Base-by-base conservation (phyloP, 2,113 vertebrate genomes). In the Anser brachyrhynchus region DNA sequence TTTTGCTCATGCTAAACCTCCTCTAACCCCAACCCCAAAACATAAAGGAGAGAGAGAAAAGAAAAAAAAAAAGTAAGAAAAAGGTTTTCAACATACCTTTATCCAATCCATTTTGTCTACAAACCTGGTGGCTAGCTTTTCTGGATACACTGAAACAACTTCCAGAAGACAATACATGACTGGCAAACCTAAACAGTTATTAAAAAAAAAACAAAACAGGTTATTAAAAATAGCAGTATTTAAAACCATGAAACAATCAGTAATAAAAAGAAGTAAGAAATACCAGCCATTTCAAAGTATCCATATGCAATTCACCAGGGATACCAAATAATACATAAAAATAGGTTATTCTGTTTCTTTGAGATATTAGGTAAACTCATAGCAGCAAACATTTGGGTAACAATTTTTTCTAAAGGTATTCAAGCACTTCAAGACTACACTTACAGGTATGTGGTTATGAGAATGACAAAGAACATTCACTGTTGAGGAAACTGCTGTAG, bases 91-190 rank as follows among this genome's bases (percentile, higher is more conserved):
- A 72, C 67, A 49, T 97, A 99, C 99, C 98, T 99, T 99, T 94
- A 99, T 99, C 99, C 99, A 99, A 94, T 99, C 99, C 67, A 99
- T 99, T 98, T 98, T 99, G 91, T 99, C 98, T 66, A 98, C 95
- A 97, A 99, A 99, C 97, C 98, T 98, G 33, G 97, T 87, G 55
- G 99, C 99, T 83, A 99, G 97, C 94, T 99, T 99, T 94, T 99
- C 98, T 41, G 99, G 99, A 95, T 98, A 99, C 35, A 99, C 99
- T 12, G 99, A 99, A 92, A 99, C 98, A 92, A 99, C 98, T 97
- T 99, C 99, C 92, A 99, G 88, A 3, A 99, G 98, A 97, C 99
- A 99, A 96, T 99, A 99, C 99, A 99, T 99, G 70, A 99, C 99
- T 20, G 99, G 98, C 86, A 99, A 98, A 90, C 99, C 99, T 99